Evolutionary conservation across 2,888 invertebrate genomes (phyloP).

Genomic region (Hemaris fuciformis): DNA sequence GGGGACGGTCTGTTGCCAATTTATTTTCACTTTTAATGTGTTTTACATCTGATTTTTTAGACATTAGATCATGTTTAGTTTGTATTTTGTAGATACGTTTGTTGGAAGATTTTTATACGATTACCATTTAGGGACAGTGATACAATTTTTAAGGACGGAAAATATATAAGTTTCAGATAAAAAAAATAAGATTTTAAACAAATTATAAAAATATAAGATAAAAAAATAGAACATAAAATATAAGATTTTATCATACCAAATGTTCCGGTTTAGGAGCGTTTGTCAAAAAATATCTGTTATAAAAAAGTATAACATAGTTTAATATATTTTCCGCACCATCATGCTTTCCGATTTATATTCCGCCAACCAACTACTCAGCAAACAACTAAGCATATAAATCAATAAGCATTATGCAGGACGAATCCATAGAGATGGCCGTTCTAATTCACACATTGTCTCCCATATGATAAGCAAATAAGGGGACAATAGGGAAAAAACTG

Average conservation of each 20-base stretch:
- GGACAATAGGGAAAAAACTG: constrained; percentile 27
- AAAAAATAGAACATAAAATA: too few species aligned
- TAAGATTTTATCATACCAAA: too few species aligned
- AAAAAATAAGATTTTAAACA: too few species aligned
- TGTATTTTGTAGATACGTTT: background rate
- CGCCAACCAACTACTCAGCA: background rate
- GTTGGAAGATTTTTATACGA: background rate
- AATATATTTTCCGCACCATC: too few species aligned
- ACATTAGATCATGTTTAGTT: background rate
- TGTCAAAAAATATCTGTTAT: too few species aligned
- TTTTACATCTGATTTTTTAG: constrained; percentile 5
- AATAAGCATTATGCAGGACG: background rate
- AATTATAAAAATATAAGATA: too few species aligned
- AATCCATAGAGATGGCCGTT: background rate
- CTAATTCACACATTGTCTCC: constrained; percentile 5
- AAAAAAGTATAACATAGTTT: too few species aligned
- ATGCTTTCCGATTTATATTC: background rate
- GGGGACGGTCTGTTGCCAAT: constrained; percentile 31
- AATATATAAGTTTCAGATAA: too few species aligned
- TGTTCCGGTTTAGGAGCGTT: too few species aligned
- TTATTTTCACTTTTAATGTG: background rate
- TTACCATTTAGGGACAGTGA: too few species aligned
- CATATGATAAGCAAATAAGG: constrained; percentile 14
- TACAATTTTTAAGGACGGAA: too few species aligned
- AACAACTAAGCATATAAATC: background rate